Conservation (phyloP, 2,797 vertebrate species). For the Mormyrus hasselquistii region DNA sequence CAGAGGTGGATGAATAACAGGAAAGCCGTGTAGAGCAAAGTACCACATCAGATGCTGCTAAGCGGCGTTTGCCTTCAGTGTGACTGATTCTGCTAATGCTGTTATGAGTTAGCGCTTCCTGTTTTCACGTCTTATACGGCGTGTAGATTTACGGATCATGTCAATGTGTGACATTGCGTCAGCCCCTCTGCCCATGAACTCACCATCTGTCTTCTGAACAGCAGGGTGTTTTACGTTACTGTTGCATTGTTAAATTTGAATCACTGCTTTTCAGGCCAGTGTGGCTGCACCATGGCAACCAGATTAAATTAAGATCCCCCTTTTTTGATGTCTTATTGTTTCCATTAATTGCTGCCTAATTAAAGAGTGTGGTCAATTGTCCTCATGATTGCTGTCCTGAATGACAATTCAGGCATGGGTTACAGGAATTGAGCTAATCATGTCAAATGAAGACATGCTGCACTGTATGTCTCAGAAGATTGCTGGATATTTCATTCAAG, state of each 20-base stretch:
- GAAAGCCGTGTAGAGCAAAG: not conserved
- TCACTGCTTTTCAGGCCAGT: slow-evolving; percentile 1
- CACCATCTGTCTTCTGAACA: slow-evolving; percentile 10
- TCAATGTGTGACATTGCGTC: not conserved
- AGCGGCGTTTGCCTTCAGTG: not conserved
- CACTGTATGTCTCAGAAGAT: not conserved
- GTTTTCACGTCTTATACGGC: not conserved
- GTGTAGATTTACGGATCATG: slow-evolving; percentile 10
- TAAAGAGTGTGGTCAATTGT: not conserved
- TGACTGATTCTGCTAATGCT: not conserved
- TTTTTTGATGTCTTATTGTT: slow-evolving; percentile 16
- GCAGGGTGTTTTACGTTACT: not conserved
- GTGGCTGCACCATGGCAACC: not conserved
- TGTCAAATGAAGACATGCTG: not conserved
- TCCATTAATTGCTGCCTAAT: not conserved
- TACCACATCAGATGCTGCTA: not conserved
- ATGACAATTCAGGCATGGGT: slow-evolving; percentile 5
- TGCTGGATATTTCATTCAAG: not conserved
- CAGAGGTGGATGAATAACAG: not conserved
- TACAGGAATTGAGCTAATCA: slow-evolving; percentile 9
- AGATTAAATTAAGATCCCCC: not conserved
- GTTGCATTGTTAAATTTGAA: slow-evolving; percentile 10
- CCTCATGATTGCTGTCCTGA: not conserved
- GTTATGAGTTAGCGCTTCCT: slow-evolving; percentile 12
- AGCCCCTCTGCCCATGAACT: not conserved